Evolutionary conservation across 2,113 vertebrate species (phyloP).

Genomic region (Actinemys pallida): DNA sequence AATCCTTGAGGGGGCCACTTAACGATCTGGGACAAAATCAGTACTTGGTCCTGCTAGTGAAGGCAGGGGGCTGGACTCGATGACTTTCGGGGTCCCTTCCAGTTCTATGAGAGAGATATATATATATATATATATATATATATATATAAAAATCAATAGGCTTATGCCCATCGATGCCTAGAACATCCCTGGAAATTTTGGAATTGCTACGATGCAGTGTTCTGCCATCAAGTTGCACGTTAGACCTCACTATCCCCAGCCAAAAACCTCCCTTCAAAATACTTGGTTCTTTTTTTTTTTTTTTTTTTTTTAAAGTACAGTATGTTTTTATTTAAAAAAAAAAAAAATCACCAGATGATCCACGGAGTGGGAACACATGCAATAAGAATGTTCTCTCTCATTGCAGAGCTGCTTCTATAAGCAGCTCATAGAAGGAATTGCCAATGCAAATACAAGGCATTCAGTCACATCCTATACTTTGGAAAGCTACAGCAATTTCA

Average conservation of each 20-base stretch:
- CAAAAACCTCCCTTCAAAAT: not conserved
- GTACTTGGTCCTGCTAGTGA: no score
- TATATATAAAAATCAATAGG: not conserved
- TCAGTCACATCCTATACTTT: not conserved
- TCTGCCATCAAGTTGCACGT: not conserved
- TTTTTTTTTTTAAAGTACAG: not conserved
- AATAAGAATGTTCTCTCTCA: not conserved
- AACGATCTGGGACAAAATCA: no score
- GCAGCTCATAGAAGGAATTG: not conserved
- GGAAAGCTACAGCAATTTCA: not conserved
- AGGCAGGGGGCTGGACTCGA: no score
- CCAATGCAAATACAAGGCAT: not conserved
- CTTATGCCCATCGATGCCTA: not conserved
- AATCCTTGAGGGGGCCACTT: no score
- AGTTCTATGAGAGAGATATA: no score
- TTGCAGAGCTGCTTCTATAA: not conserved
- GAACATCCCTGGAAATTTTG: not conserved
- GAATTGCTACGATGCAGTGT: not conserved
- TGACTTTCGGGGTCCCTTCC: no score
- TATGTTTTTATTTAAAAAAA: not conserved
- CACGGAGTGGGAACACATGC: not conserved
- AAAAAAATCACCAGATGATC: not conserved
- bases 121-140: no score
- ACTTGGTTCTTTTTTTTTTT: not conserved
- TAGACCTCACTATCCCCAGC: not conserved